Conservation (phyloP, 2,797 vertebrate species). For the Tenualosa ilisha region DNA sequence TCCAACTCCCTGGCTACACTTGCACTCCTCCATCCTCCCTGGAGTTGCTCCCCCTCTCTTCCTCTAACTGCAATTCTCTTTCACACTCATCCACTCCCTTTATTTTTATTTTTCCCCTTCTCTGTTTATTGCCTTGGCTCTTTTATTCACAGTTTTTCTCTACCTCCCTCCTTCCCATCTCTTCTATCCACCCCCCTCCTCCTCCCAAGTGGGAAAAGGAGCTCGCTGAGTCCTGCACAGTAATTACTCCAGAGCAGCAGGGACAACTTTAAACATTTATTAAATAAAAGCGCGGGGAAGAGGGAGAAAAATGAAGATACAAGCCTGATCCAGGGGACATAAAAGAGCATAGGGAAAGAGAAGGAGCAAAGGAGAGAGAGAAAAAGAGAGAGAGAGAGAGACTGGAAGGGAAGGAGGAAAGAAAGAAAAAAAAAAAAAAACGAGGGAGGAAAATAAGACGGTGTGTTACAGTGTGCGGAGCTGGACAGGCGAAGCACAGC, state of each 20-base stretch:
- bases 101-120: slow-evolving; percentile 12
- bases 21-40: background rate
- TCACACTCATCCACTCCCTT: background rate
- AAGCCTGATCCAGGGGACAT: background rate
- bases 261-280: slow-evolving; percentile 76
- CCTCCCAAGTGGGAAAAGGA: slow-evolving; percentile 42
- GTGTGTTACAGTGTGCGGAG: background rate
- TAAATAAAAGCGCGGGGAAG: slow-evolving; percentile 67
- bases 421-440: background rate
- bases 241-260: slow-evolving; percentile 72
- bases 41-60: background rate
- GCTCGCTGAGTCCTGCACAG: slow-evolving; percentile 64
- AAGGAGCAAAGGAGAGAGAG: background rate
- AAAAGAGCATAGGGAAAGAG: background rate
- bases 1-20: background rate
- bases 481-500: background rate
- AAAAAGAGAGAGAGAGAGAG: slow-evolving; percentile 47
- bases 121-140: slow-evolving; percentile 1
- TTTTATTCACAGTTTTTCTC: background rate
- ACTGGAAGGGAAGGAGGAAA: slow-evolving; percentile 41
- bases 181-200: background rate
- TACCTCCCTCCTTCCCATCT: slow-evolving; percentile 2
- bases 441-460: slow-evolving; percentile 25
- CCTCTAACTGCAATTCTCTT: background rate
- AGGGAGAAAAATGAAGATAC: slow-evolving; percentile 62